Base-by-base conservation (phyloP, 2,888 invertebrate genomes). In the Macropis europaea region DNA sequence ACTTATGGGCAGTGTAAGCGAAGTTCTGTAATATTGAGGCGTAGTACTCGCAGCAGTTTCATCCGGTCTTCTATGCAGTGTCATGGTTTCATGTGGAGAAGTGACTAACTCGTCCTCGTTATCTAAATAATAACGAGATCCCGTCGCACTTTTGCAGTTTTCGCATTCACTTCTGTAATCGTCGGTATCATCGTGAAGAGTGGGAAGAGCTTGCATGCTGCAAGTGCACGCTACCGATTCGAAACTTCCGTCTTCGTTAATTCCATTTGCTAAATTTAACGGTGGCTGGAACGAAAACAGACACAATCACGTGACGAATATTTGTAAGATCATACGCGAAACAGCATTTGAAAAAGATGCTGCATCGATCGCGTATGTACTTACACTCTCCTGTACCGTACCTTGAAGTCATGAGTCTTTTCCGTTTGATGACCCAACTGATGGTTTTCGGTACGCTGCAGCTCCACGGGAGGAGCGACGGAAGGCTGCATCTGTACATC, bases 131-230 rank as follows among this genome's bases (percentile, higher is more conserved):
- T 93, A 93, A 74, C 94, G 92, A 76, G 94, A 94, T 78, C 94
- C 94, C 81, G 93, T 94, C 3, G 94, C 93, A 52, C 95, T 94
- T 90, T 96, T 95, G 90, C 96, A 96, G 91, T 96, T 96, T 90
- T 95, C 96, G 90, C 96, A 96, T 90, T 96, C 96, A 90, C 94
- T 95, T 79, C 95, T 92, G 88, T 95, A 95, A 89, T 95, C 95
- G 86, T 95, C 95, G 50, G 93, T 92, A 59, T 93, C 93, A 74
- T 91, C 91, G 76, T 89, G 90, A 53, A 88, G 77, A 47, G 89
- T 89, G 62, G 88, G 89, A 69, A 88, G 90, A 89, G 76, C 88
- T 79, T 89, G 89, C 82, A 88, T 85, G 48, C 87, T 90, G 59
- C 90, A 90, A 13, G 87, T 87, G 60, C 89, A 90, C 22, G 89